These are phyloP conservation scores for Caenorhabditis briggsae DNA, from an alignment of 1,140 invertebrate species.

Conservation along the genomic window DNA sequence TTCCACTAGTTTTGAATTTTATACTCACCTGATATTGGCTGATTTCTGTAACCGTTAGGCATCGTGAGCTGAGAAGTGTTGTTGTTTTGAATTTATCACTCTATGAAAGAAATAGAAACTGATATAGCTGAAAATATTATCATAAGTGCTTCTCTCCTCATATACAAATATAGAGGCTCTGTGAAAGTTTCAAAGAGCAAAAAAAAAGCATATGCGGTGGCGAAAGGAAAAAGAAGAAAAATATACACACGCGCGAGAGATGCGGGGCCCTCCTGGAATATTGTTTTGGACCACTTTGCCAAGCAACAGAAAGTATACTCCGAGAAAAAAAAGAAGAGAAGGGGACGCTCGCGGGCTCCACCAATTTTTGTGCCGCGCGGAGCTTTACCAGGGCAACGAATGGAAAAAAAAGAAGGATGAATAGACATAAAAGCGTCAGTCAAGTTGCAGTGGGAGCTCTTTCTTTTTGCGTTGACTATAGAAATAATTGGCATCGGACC, in stretches of 20 bases:
- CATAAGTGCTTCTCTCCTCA: neutral
- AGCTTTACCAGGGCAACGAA: neutral
- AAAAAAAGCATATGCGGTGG: conserved; percentile 4
- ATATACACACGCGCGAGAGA: conserved; percentile 3
- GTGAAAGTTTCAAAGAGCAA: conserved; percentile 27
- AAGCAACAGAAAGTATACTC: conserved; percentile 40
- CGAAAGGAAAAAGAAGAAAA: neutral
- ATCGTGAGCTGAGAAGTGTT: neutral
- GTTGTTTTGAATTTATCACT: too few species aligned
- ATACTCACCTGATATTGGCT: conserved; percentile 35
- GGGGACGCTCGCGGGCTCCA: neutral
- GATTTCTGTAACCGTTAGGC: conserved; percentile 33
- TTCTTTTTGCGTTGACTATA: conserved; percentile 2
- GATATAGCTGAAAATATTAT: neutral
- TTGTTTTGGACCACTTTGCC: conserved; percentile 56
- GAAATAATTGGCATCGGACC: conserved; percentile 48
- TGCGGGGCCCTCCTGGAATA: neutral
- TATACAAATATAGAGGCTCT: neutral
- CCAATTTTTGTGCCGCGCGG: neutral
- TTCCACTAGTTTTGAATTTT: too few species aligned
- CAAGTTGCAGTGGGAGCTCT: neutral
- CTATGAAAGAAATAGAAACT: too few species aligned
- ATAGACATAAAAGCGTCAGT: conserved; percentile 44
- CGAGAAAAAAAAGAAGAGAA: conserved; percentile 22
- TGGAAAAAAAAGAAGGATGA: conserved; percentile 11